Conservation (phyloP, 2,797 vertebrate genomes). For the Columba guinea region DNA sequence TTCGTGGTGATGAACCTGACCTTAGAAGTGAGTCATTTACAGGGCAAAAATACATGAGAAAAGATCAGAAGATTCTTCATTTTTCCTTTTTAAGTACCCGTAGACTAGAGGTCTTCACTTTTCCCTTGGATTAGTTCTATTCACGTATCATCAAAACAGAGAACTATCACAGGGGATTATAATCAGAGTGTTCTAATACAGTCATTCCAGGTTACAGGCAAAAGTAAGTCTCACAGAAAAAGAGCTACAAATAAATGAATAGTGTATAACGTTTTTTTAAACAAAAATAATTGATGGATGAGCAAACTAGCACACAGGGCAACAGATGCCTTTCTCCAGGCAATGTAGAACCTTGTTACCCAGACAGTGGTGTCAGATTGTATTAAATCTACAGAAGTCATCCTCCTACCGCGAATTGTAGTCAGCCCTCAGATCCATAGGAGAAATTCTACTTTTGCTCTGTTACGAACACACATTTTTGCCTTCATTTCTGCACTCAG, state of each 20-base stretch:
- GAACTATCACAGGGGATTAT: not conserved
- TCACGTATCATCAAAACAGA: not conserved
- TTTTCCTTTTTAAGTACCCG: not conserved
- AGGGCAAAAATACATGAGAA: not conserved
- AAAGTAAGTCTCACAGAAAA: not conserved
- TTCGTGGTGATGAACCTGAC: not conserved
- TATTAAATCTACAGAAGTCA: conserved; percentile 56
- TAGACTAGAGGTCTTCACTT: not conserved
- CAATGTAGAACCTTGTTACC: conserved; percentile 57
- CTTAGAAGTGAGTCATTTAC: not conserved
- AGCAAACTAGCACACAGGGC: conserved; percentile 47
- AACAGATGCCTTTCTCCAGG: conserved; percentile 73
- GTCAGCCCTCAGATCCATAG: not conserved
- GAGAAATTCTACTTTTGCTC: conserved; percentile 27
- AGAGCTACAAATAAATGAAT: not conserved
- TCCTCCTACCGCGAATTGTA: conserved; percentile 2
- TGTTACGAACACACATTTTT: not conserved
- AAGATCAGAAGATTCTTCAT: not conserved
- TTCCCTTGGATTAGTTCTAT: not conserved
- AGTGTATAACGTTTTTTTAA: not conserved
- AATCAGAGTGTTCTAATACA: not conserved
- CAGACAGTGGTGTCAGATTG: conserved; percentile 69
- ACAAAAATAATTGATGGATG: conserved; percentile 44
- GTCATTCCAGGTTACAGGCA: not conserved
- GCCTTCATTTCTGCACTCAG: not conserved